phyloP scores from a whole-genome alignment of 2,888 invertebrate genomes.

The Drosophila maculinotata region DNA sequence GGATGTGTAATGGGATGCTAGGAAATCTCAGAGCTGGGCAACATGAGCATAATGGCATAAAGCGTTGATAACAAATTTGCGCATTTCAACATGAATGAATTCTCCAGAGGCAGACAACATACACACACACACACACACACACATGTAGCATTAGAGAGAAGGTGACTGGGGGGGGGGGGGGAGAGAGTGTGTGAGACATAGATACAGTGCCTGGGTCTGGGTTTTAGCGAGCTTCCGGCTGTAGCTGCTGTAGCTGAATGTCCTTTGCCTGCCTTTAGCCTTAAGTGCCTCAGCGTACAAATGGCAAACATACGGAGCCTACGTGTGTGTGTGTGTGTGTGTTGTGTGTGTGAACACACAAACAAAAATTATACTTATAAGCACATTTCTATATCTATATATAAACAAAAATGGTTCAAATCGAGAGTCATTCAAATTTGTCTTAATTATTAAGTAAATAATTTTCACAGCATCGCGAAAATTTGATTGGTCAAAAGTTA shows the following conservation, averaged over 20 bases:
- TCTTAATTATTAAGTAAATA: too few relatives aligned
- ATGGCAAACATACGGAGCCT: slow-evolving; percentile 70
- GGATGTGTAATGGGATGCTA: slow-evolving; percentile 43
- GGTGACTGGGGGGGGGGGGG: neutral
- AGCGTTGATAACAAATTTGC: slow-evolving; percentile 83
- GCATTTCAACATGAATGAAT: slow-evolving; percentile 83
- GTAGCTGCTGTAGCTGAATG: slow-evolving; percentile 19
- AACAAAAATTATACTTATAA: neutral
- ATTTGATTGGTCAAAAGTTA: too few relatives aligned
- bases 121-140: slow-evolving; percentile 42
- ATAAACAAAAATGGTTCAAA: too few relatives aligned
- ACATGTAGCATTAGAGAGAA: neutral
- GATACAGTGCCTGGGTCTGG: slow-evolving; percentile 11
- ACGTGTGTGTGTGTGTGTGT: slow-evolving; percentile 39
- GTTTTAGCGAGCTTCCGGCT: slow-evolving; percentile 30
- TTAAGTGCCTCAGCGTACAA: slow-evolving; percentile 71
- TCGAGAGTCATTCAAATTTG: too few relatives aligned
- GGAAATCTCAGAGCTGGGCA: slow-evolving; percentile 57
- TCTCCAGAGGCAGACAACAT: slow-evolving; percentile 71
- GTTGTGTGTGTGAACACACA: slow-evolving; percentile 4
- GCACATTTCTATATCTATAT: too few relatives aligned
- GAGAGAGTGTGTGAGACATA: neutral
- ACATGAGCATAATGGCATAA: slow-evolving; percentile 80
- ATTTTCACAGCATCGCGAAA: too few relatives aligned
- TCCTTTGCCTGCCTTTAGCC: slow-evolving; percentile 53